Evolutionary conservation across 2,113 vertebrate species (phyloP).

Genomic region (Todiramphus saurophagus): DNA sequence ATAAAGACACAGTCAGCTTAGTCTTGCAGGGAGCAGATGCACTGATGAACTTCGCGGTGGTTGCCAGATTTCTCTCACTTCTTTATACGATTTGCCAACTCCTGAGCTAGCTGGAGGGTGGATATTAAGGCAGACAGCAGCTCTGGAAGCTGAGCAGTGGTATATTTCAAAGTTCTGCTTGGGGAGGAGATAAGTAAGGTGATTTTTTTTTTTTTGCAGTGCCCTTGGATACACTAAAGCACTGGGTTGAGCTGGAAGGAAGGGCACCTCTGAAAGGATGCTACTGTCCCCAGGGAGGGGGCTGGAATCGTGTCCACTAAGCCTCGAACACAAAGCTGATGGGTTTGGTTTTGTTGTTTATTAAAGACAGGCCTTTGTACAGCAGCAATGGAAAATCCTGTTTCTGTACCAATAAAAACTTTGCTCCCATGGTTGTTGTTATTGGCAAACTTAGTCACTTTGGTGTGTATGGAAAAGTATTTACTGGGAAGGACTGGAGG

Average conservation of each 20-base stretch:
- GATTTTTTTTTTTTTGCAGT: neutral
- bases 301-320: neutral
- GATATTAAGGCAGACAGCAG: neutral
- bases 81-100: neutral
- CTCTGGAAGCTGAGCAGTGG: neutral
- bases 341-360: constrained; percentile 21
- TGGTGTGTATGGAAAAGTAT: constrained; percentile 38
- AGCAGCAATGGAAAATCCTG: constrained; percentile 53
- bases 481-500: constrained; percentile 7
- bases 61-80: neutral
- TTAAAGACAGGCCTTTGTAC: constrained; percentile 24
- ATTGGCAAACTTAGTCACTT: constrained; percentile 8
- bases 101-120: neutral
- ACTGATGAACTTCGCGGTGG: neutral
- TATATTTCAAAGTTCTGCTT: neutral
- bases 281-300: neutral
- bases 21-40: neutral
- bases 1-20: neutral
- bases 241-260: neutral
- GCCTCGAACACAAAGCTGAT: neutral
- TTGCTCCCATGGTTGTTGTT: constrained; percentile 30
- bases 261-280: neutral
- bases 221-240: neutral
- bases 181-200: neutral
- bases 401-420: constrained; percentile 45